phyloP scores from a whole-genome alignment of 53 echinoderm and acorn worm species.

The Astropecten irregularis region DNA sequence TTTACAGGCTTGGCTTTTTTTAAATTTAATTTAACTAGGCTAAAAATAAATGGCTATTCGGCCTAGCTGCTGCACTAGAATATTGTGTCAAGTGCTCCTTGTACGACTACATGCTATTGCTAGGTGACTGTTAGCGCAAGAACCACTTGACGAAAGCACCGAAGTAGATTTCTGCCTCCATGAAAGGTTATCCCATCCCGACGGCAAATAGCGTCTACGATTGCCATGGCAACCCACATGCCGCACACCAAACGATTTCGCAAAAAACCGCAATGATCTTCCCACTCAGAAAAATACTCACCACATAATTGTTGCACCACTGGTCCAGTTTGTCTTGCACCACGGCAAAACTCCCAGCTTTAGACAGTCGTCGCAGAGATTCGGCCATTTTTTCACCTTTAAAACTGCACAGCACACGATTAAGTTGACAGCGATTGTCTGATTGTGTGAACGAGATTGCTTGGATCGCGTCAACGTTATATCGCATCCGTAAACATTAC shows the following conservation, averaged over 20 bases:
- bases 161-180: neutral
- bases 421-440: neutral
- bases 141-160: neutral
- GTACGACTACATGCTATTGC: neutral
- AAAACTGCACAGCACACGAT: neutral
- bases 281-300: conserved; percentile 53
- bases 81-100: neutral
- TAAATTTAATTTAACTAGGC: too few relatives aligned
- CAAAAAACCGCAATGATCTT: too few relatives aligned
- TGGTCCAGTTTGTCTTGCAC: conserved; percentile 89
- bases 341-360: conserved; percentile 68
- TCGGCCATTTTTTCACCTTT: conserved; percentile 70
- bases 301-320: conserved; percentile 87
- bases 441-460: neutral
- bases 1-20: too few relatives aligned
- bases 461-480: neutral
- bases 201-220: neutral
- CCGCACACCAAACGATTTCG: too few relatives aligned
- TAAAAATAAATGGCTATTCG: too few relatives aligned
- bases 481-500: conserved; percentile 35
- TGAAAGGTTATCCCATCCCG: neutral
- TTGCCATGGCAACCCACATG: conserved; percentile 5
- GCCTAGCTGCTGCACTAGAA: too few relatives aligned
- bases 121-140: neutral
- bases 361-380: conserved; percentile 76